Evolutionary conservation across 2,113 vertebrate genomes (phyloP).

Genomic region (Proteles cristata): DNA sequence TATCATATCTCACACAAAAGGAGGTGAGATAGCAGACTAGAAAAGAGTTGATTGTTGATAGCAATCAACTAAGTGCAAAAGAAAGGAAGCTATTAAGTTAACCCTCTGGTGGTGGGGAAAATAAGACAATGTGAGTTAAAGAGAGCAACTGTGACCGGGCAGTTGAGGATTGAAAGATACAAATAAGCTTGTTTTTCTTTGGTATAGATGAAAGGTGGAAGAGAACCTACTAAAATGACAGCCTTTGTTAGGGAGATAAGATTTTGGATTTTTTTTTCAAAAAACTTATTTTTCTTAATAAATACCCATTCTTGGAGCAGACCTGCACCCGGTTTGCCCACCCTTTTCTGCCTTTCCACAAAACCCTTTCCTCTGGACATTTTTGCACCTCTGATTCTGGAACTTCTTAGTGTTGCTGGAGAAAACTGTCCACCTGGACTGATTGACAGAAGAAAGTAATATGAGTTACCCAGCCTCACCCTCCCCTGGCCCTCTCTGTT

Average conservation of each 20-base stretch:
- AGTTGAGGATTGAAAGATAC: background rate
- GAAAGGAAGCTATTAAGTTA: background rate
- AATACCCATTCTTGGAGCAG: background rate
- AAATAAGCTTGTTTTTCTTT: background rate
- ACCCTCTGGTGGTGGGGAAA: background rate
- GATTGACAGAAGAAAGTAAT: background rate
- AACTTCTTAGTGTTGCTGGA: background rate
- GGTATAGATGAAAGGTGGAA: background rate
- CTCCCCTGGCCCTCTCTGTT: background rate
- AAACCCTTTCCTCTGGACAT: background rate
- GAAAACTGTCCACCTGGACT: background rate
- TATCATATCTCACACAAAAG: background rate
- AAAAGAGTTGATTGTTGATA: background rate
- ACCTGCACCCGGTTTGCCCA: background rate
- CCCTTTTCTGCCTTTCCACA: background rate
- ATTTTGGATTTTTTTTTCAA: background rate
- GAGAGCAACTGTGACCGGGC: background rate
- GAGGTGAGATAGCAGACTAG: background rate
- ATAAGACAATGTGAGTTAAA: background rate
- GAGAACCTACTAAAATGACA: background rate
- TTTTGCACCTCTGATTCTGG: background rate
- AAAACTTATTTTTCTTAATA: background rate
- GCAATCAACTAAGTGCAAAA: background rate
- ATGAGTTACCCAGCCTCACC: background rate
- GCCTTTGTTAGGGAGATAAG: background rate